Evolutionary conservation across 2,113 vertebrate species (phyloP).

Genomic region (Petaurus breviceps): DNA sequence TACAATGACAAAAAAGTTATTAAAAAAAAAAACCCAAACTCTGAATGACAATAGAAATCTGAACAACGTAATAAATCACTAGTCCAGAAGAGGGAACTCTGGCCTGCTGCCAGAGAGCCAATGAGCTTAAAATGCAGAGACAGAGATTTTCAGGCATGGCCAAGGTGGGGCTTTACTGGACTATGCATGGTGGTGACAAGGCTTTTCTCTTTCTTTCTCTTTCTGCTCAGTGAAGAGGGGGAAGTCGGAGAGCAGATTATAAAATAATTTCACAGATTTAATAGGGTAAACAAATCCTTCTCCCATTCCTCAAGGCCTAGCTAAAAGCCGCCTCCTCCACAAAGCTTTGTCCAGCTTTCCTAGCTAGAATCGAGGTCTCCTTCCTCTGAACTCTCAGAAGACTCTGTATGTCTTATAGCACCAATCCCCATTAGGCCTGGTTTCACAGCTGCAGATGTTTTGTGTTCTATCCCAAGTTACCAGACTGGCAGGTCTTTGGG

Average conservation of each 20-base stretch:
- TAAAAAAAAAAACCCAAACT: background rate
- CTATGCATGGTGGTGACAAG: background rate
- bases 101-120: background rate
- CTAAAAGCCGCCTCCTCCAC: background rate
- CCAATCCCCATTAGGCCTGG: fast-evolving
- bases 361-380: background rate
- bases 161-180: background rate
- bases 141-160: background rate
- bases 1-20: background rate
- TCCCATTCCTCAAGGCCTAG: background rate
- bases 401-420: background rate
- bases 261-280: background rate
- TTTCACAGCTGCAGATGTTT: background rate
- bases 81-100: background rate
- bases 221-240: background rate
- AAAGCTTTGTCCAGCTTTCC: background rate
- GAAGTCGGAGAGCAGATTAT: background rate
- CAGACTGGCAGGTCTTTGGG: background rate
- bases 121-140: background rate
- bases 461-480: background rate
- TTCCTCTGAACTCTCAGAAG: background rate
- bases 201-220: background rate
- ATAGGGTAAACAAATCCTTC: background rate
- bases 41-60: background rate
- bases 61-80: background rate